Percentiles rank a stretch among this genome's conserved stretches.
Evolutionary conservation across 1,140 invertebrate species (phyloP).

Genomic region (Parapsyche elsis): DNA sequence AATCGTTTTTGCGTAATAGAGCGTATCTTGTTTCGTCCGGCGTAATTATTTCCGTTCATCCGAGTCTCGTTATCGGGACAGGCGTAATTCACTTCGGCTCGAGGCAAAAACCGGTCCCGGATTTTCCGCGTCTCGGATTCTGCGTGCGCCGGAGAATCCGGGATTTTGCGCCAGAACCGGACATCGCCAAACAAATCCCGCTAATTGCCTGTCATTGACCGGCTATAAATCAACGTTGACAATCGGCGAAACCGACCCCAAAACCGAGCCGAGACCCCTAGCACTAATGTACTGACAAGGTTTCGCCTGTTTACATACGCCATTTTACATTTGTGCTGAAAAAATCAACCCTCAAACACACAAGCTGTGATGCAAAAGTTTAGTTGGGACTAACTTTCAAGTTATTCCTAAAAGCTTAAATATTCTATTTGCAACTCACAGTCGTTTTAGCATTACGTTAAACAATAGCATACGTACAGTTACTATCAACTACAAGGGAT

Average conservation of each 20-base stretch:
- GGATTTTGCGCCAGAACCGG: constrained; percentile 27
- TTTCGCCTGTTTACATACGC: not conserved
- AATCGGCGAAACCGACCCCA: constrained; percentile 22
- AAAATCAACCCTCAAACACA: not conserved
- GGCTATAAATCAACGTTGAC: constrained; percentile 43
- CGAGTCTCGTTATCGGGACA: constrained; percentile 17
- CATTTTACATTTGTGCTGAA: not conserved
- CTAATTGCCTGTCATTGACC: constrained; percentile 45
- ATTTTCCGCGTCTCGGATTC: not conserved
- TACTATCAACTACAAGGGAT: no score
- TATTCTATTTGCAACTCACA: no score
- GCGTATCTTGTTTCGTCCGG: not conserved
- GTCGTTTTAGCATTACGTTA: no score
- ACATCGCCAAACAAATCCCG: constrained; percentile 40
- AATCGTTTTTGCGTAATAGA: no score
- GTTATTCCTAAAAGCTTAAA: no score
- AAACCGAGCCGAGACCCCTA: not conserved
- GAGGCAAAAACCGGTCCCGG: not conserved
- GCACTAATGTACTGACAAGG: not conserved
- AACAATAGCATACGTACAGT: no score
- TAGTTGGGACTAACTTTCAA: no score
- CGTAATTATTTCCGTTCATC: constrained; percentile 36
- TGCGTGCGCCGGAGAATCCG: not conserved
- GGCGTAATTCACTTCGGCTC: constrained; percentile 1
- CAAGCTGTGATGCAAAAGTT: no score